Conservation (phyloP, 2,797 vertebrate species). For the Phrynocephalus forsythii region DNA sequence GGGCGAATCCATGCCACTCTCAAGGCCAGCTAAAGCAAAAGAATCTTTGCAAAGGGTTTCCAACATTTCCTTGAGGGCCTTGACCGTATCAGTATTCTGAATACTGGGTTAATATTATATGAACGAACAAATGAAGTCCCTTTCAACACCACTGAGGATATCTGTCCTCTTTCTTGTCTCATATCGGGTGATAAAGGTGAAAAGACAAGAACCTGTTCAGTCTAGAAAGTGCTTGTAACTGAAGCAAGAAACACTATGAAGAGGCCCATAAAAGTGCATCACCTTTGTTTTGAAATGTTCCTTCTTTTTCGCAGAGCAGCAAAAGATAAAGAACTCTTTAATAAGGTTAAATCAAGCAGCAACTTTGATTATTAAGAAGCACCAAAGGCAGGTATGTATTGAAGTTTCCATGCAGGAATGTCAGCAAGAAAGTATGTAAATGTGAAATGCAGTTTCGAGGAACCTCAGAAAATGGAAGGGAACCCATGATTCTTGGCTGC, state of each 20-base stretch:
- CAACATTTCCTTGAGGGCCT: not conserved
- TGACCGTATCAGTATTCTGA: not conserved
- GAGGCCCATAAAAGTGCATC: not conserved
- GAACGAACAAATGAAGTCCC: conserved; percentile 21
- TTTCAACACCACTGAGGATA: not conserved
- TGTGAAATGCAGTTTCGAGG: conserved; percentile 42
- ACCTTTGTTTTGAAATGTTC: conserved; percentile 25
- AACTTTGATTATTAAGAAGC: conserved; percentile 58
- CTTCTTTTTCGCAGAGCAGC: conserved; percentile 56
- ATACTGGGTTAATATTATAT: not conserved
- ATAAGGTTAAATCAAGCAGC: conserved; percentile 43
- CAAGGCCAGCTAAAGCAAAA: too few relatives aligned
- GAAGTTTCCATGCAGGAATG: conserved; percentile 77
- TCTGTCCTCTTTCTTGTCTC: conserved; percentile 27
- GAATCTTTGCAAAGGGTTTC: not conserved
- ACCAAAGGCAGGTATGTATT: conserved; percentile 68
- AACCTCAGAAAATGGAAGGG: conserved; percentile 37
- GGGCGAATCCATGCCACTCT: not conserved
- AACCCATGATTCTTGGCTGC: conserved; percentile 39
- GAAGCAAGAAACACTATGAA: conserved; percentile 16
- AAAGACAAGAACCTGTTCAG: not conserved
- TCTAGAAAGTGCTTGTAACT: not conserved
- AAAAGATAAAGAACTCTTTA: conserved; percentile 36
- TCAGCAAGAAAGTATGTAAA: conserved; percentile 55
- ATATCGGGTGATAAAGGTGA: not conserved